phyloP scores from a whole-genome alignment of 2,113 vertebrate species.

The Campylorhamphus procurvoides region DNA sequence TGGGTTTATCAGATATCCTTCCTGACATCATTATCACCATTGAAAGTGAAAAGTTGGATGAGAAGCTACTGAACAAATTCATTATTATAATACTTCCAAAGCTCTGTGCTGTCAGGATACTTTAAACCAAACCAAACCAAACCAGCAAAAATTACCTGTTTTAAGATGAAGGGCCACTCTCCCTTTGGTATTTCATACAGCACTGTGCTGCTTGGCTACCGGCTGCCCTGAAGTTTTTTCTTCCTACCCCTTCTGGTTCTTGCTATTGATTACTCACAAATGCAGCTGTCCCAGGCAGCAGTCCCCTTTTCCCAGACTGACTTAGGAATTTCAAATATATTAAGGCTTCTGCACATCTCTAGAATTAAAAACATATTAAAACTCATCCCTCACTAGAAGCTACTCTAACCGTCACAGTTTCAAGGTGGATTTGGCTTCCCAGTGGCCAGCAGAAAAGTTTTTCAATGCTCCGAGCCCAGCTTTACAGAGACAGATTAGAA shows the following conservation, averaged over 20 bases:
- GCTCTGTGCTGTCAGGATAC: neutral
- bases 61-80: neutral
- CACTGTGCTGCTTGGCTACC: neutral
- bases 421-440: neutral
- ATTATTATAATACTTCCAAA: neutral
- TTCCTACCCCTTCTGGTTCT: neutral
- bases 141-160: conserved; percentile 6
- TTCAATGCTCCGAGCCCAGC: neutral
- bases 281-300: neutral
- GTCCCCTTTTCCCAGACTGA: neutral
- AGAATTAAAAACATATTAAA: neutral
- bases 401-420: neutral
- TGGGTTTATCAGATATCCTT: neutral
- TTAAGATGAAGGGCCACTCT: neutral
- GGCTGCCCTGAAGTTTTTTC: neutral
- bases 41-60: neutral
- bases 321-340: neutral
- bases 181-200: neutral
- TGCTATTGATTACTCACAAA: neutral
- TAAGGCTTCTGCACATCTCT: neutral
- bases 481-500: neutral
- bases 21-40: neutral
- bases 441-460: neutral
- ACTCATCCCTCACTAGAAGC: neutral
- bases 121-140: neutral